Conservation (phyloP, 2,797 vertebrate genomes). For the Centropyge bicolor region DNA sequence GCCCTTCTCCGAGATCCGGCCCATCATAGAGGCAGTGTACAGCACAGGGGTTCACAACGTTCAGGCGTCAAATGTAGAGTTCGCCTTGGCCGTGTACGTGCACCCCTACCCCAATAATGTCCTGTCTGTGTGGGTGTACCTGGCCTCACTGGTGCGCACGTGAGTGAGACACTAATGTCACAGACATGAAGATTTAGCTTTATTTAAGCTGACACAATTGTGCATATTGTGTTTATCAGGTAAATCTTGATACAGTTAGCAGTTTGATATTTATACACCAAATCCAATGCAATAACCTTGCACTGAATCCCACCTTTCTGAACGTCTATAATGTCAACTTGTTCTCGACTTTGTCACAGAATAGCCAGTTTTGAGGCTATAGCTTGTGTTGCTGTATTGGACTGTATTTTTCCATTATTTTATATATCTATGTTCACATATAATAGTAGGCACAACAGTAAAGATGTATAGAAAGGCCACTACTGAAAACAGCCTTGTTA, state of each 20-base stretch:
- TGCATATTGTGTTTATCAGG: neutral
- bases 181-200: neutral
- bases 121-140: conserved; percentile 95
- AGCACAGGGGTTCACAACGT: conserved; percentile 94
- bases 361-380: neutral
- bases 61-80: conserved; percentile 90
- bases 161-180: conserved; percentile 41
- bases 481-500: too few relatives aligned
- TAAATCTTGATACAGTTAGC: neutral
- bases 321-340: neutral
- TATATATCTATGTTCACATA: neutral
- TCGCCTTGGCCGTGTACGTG: conserved; percentile 94
- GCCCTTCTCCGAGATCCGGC: conserved; percentile 92
- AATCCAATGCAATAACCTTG: neutral
- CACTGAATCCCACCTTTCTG: neutral
- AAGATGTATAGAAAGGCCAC: too few relatives aligned
- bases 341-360: neutral
- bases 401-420: neutral
- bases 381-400: neutral
- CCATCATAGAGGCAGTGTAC: conserved; percentile 92
- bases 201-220: neutral
- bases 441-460: too few relatives aligned
- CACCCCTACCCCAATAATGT: conserved; percentile 95
- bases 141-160: conserved; percentile 92
- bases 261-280: neutral